Evolutionary conservation across 2,888 invertebrate genomes (phyloP).

Genomic region (Drosophila colorata): DNA sequence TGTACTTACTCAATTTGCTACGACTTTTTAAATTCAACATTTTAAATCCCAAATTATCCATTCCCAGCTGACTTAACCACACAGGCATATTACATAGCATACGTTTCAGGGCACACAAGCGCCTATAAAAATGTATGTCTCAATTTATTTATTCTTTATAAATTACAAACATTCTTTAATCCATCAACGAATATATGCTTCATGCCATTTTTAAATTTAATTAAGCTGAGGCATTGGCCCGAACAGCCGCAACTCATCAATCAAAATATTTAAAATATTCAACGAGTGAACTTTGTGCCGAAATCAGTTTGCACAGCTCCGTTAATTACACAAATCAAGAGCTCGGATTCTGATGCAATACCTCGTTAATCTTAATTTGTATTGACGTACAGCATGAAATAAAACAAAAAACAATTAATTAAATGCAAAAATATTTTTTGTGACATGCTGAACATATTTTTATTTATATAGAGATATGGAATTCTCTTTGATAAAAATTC

Average conservation of each 20-base stretch:
- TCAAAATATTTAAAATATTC: slow-evolving; percentile 6
- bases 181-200: neutral
- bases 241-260: slow-evolving; percentile 16
- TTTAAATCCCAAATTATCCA: neutral
- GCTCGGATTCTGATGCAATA: neutral
- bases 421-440: neutral
- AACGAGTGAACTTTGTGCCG: neutral
- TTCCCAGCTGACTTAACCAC: neutral
- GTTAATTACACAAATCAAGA: slow-evolving; percentile 21
- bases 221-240: neutral
- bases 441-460: neutral
- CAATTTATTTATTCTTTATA: neutral
- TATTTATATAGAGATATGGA: neutral
- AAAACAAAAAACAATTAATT: neutral
- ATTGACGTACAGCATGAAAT: slow-evolving; percentile 6
- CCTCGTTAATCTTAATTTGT: slow-evolving; percentile 19
- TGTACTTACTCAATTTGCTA: neutral
- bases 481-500: too few species aligned
- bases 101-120: too few species aligned
- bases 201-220: slow-evolving; percentile 1
- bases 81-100: too few species aligned
- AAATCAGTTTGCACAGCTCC: slow-evolving; percentile 8
- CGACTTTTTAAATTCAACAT: neutral
- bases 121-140: too few species aligned
- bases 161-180: neutral